Evolutionary conservation across 1,140 invertebrate species (phyloP).

Genomic region (Ectropis grisescens): DNA sequence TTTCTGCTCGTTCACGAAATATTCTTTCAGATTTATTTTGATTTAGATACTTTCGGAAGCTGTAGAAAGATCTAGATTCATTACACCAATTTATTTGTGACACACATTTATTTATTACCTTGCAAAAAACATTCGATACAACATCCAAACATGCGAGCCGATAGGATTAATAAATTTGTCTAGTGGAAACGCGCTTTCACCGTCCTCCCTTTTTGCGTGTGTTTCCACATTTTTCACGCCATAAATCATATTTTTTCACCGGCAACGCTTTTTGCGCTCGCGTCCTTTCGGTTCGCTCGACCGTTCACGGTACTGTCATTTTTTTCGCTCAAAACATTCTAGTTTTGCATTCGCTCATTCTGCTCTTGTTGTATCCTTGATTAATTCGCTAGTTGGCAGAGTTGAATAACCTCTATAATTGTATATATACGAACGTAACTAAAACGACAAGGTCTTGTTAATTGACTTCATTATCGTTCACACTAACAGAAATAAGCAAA

Average conservation of each 20-base stretch:
- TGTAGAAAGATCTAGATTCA: too few relatives aligned
- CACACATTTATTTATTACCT: too few relatives aligned
- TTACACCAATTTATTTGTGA: too few relatives aligned
- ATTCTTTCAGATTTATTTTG: too few relatives aligned
- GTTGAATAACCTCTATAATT: conserved; percentile 19
- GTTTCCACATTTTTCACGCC: conserved; percentile 70
- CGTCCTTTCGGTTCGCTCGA: conserved; percentile 57
- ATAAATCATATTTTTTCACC: conserved; percentile 72
- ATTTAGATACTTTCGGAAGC: too few relatives aligned
- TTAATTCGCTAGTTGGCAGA: conserved; percentile 31
- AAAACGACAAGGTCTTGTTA: too few relatives aligned
- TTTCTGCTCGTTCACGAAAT: too few relatives aligned
- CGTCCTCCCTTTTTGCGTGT: conserved; percentile 61
- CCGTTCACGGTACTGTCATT: conserved; percentile 59
- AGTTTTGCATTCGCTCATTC: conserved; percentile 49
- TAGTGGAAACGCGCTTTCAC: conserved; percentile 60
- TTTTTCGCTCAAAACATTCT: conserved; percentile 56
- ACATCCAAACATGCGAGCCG: conserved; percentile 28
- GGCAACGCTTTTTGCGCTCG: conserved; percentile 55
- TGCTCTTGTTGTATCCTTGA: conserved; percentile 57
- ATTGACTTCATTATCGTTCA: too few relatives aligned
- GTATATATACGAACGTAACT: too few relatives aligned
- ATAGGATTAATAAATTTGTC: conserved; percentile 65
- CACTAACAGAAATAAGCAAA: too few relatives aligned
- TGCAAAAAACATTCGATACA: conserved; percentile 20